Evolutionary conservation across 2,888 invertebrate species (phyloP).

Genomic region (Pogonocherus hispidulus): DNA sequence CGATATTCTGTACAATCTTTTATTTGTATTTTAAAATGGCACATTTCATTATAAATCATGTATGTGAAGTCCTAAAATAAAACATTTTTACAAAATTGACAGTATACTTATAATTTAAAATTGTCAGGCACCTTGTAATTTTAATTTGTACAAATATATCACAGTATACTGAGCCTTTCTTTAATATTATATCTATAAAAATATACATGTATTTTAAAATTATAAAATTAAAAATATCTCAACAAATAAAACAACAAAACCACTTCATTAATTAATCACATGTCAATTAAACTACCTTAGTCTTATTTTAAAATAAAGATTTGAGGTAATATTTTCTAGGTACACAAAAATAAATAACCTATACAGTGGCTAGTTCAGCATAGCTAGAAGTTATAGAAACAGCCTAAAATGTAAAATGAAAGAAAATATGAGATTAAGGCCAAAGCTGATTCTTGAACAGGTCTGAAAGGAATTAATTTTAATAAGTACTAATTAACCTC

Average conservation of each 20-base stretch:
- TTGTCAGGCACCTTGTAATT: slow-evolving; percentile 55
- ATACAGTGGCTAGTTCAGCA: too few relatives aligned
- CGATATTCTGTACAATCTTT: not conserved
- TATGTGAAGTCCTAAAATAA: slow-evolving; percentile 25
- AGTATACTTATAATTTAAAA: slow-evolving; percentile 50
- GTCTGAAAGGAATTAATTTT: not conserved
- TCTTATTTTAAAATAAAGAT: slow-evolving; percentile 18
- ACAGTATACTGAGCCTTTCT: slow-evolving; percentile 59
- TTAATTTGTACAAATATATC: slow-evolving; percentile 57
- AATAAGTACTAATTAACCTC: not conserved
- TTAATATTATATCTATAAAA: slow-evolving; percentile 37
- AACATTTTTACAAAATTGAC: slow-evolving; percentile 41
- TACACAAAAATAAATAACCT: slow-evolving; percentile 9
- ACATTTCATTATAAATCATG: slow-evolving; percentile 39
- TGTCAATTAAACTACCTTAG: slow-evolving; percentile 13
- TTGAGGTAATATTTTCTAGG: slow-evolving; percentile 21
- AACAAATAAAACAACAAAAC: slow-evolving; percentile 28
- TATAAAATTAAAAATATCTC: slow-evolving; percentile 40
- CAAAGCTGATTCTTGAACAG: not conserved
- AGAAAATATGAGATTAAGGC: too few relatives aligned
- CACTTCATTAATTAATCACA: slow-evolving; percentile 18
- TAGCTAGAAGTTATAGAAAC: too few relatives aligned
- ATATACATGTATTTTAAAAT: slow-evolving; percentile 26
- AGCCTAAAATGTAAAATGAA: too few relatives aligned
- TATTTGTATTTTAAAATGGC: slow-evolving; percentile 37